Base-by-base conservation (phyloP, 2,113 vertebrate species). In the Strix uralensis region DNA sequence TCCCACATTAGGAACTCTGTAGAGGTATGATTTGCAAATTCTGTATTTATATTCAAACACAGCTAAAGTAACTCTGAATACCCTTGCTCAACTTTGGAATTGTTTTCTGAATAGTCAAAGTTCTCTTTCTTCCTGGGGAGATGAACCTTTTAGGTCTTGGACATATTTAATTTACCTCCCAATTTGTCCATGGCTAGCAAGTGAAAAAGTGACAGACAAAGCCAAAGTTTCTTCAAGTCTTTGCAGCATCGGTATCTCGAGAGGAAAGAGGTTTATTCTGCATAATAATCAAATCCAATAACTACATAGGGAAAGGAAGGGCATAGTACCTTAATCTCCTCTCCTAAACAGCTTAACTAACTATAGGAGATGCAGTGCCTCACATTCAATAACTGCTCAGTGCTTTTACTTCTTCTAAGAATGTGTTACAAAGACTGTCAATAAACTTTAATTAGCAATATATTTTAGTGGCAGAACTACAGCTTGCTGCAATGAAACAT, bases 401-500 rank as follows among this genome's bases (percentile, higher is more conserved):
- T 93, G 94, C 91, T 97, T 92, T 90, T 87, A 94, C 88, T 79
- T 91, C 86, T 96, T 97, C 95, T 94, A 96, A 97, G 97, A 98
- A 97, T 19, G 3, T 95, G 97, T 97, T 96, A 98, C 96, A 97
- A 96, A 97, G 90, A 94, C 89, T 95, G 95, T 96, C 97, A 97
- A 98, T 98, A 97, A 97, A 98, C 97, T 97, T 96, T 97, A 96
- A 97, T 97, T 97, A 97, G 95, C 85, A 97, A 95, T 93, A 95
- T 95, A 96, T 97, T 97, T 98, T 94, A 96, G 91, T 93, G 94
- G 95, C 67, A 87, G 89, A 12, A 17, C 90, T 90, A 83, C 58
- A 92, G 87, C 95, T 94, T 72, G 74, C 96, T 92, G 85, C 90
- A 95, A 66, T 40, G 79, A 96, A 96, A 93, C 57, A 51, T 51